Conservation (phyloP, 2,113 vertebrate genomes). For the Benitochromis conjunctus region DNA sequence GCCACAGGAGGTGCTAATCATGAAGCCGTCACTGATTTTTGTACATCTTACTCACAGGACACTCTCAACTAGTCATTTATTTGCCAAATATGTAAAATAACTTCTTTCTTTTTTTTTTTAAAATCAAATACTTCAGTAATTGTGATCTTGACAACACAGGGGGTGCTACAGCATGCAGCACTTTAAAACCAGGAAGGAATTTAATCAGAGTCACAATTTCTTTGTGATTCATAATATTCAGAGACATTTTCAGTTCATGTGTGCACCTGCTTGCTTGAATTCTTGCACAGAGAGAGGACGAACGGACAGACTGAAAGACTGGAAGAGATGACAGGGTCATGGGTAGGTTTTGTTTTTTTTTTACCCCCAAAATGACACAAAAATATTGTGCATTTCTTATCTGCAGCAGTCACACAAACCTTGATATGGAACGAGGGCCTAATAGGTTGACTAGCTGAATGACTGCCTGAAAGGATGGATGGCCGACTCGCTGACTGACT, state of each 20-base stretch:
- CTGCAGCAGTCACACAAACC: slow-evolving; percentile 18
- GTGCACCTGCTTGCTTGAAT: neutral
- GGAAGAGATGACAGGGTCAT: slow-evolving; percentile 6
- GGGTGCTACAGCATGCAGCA: neutral
- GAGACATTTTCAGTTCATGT: neutral
- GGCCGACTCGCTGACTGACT: slow-evolving; percentile 21
- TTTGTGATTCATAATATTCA: neutral
- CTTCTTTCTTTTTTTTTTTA: neutral
- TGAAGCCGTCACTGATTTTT: neutral
- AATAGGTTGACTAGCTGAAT: slow-evolving; percentile 41
- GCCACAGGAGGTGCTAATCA: slow-evolving; percentile 37
- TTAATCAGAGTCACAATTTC: neutral
- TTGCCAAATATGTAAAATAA: slow-evolving; percentile 31
- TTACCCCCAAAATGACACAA: neutral
- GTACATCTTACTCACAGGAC: slow-evolving; percentile 17
- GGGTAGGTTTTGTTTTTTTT: neutral
- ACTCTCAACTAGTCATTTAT: slow-evolving; percentile 8
- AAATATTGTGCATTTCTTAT: slow-evolving; percentile 32
- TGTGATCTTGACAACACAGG: slow-evolving; percentile 21
- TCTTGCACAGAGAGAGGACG: neutral
- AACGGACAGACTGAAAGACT: neutral
- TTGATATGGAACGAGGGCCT: slow-evolving; percentile 18
- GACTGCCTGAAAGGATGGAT: slow-evolving; percentile 40
- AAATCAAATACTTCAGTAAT: slow-evolving; percentile 10
- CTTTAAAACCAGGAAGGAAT: neutral